Evolutionary conservation across 1,140 invertebrate genomes (phyloP), one percentile per base, ranked within the genome.

Genomic region (Drosophila burlai): DNA sequence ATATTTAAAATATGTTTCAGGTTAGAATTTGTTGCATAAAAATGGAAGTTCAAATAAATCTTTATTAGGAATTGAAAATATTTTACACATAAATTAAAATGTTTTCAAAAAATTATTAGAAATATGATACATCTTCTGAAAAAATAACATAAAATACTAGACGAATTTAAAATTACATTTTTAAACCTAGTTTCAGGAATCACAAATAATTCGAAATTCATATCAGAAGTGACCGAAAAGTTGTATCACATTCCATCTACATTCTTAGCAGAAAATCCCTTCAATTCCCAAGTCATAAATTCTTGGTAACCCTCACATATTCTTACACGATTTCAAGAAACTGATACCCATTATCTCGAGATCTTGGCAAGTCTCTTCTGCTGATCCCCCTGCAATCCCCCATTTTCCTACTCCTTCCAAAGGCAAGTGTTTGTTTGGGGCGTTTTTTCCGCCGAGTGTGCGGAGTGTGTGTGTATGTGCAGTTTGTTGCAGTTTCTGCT

Each of bases 391-490:
- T 38, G 36, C 36, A 5, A 2, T 60, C 16, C 49, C 36, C 40
- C 24, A 36, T 18, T 16, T 60, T 59, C 46, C 45, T 11, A 11
- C 13, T n/a, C 24, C 2, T 15, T 16, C 34, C 62, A 57, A 78
- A 72, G 62, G 50, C 72, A 87, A 87, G 84, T 89, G 84, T 87
- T 83, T 87, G 81, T 89, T 89, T 68, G 68, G 63, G 83, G 84
- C 84, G 83, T 83, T 78, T 34, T 77, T 54, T 42, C 49, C 49
- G 43, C 43, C 52, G 21, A 26, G 45, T 55, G 38, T 67, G 74
- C 50, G 57, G 55, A 18, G 34, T 15, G 45, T 47, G 52, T 34
- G 34, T 57, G 72, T 47, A 34, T 34, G 34, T 58, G 72, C 7
- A 55, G 61, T 49, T 81, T 74, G 59, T 46, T 57, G 54, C 54